Evolutionary conservation across 2,113 vertebrate genomes (phyloP), one percentile per base, ranked within the genome.

Genomic region (Microtus montanus): DNA sequence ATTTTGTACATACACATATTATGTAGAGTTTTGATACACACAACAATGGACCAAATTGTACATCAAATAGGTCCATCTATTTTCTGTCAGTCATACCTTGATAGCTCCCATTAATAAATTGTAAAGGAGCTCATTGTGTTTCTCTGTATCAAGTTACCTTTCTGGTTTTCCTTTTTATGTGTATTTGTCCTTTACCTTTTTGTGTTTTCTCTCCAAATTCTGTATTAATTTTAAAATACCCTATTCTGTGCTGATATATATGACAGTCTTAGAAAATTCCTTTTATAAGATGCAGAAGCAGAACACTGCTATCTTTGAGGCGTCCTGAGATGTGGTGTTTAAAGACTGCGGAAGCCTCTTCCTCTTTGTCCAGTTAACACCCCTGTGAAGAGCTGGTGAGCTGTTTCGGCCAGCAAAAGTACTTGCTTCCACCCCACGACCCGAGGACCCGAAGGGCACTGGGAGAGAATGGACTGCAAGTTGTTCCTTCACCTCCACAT

Each of bases 151-250:
- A 74, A 52, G 35, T 86, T 61, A 49, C 28, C 9, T 89, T 90
- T 91, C 14, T 70, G 35, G 44, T 13, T 78, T n/a, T 58, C 35
- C 3, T 11, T 61, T 38, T 24, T 61, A 4, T 82, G 20, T 82
- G 3, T 49, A 12, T 41, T 61, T 83, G 54, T 41, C 13, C 41
- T 83, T 83, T 28, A 41, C 3, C 24, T 83, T 83, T 63, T 44
- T 77, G 19, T 90, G 20, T 71, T 70, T 84, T 92, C 49, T 79
- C 28, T 75, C 24, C 14, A 96, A 82, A 86, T 80, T 91, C 66
- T 86, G 22, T 13, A 77, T 71, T 58, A 26, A 63, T 86, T 90
- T 90, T 26, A 70, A 87, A 85, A 68, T 11, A 33, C 14, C 22
- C 30, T 47, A 19, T 49, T 20, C 78, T 49, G 44, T 83, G 87